Conservation (phyloP, 2,888 invertebrate species). For the Limnephilus lunatus region DNA sequence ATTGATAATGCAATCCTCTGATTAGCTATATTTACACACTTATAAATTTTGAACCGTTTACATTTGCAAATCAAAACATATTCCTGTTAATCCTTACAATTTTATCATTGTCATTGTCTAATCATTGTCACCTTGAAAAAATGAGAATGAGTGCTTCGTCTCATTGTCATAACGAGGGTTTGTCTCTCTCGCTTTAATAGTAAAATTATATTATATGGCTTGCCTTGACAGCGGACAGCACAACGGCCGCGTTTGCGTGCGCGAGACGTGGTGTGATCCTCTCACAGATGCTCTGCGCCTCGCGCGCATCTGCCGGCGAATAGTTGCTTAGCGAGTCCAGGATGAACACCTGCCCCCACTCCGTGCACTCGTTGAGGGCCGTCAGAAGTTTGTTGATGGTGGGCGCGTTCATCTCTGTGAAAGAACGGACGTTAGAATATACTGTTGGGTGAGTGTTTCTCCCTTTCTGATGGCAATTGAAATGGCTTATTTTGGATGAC, state of each 20-base stretch:
- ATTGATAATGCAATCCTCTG: not conserved
- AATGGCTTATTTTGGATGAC: too few relatives aligned
- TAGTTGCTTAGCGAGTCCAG: constrained; percentile 98
- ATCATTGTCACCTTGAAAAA: not conserved
- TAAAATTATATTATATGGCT: not conserved
- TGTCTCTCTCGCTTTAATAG: not conserved
- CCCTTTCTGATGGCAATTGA: too few relatives aligned
- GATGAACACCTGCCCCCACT: constrained; percentile 99
- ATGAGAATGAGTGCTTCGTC: not conserved
- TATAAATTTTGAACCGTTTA: too few relatives aligned
- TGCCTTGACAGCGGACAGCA: constrained; percentile 98
- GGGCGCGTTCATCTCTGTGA: constrained; percentile 93
- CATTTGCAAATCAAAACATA: not conserved
- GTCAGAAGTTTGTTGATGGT: constrained; percentile 99
- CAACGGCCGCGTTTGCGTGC: constrained; percentile 99
- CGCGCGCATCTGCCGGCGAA: constrained; percentile 96
- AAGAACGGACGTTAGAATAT: not conserved
- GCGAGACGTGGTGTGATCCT: constrained; percentile 97
- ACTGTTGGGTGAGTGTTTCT: too few relatives aligned
- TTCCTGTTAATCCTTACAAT: not conserved
- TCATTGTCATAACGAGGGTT: not conserved
- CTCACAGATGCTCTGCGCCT: constrained; percentile 99
- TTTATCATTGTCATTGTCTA: too few relatives aligned
- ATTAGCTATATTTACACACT: not conserved
- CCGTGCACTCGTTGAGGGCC: constrained; percentile 99